Percentiles rank a stretch among this genome's conserved stretches.
These are phyloP conservation scores for Chaunax sp. DNA, from an alignment of 2,797 vertebrate species.

Conservation along the genomic window DNA sequence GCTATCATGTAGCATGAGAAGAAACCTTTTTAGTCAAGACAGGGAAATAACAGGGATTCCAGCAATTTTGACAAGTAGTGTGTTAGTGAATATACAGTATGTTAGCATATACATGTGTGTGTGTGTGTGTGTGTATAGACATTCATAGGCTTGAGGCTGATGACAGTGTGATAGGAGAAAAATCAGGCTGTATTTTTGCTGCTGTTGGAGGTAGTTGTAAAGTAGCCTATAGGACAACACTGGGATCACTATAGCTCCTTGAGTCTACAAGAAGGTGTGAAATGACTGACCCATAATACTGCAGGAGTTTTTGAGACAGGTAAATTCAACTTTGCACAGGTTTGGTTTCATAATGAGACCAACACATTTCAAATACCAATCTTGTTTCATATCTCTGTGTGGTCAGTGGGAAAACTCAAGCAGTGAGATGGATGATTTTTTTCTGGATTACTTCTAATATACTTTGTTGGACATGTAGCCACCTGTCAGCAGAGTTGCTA, in stretches of 20 bases:
- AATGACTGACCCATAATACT: constrained; percentile 30
- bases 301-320: constrained; percentile 3
- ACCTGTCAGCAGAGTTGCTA: background rate
- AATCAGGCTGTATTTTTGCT: constrained; percentile 70
- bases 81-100: constrained; percentile 32
- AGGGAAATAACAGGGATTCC: constrained; percentile 44
- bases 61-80: constrained; percentile 57
- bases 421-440: no score
- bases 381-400: background rate
- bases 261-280: constrained; percentile 40
- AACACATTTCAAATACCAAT: background rate
- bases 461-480: no score
- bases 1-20: constrained; percentile 26
- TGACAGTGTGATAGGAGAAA: constrained; percentile 65
- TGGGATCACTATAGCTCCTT: constrained; percentile 48
- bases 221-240: constrained; percentile 53
- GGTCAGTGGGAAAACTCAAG: background rate
- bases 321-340: constrained; percentile 24
- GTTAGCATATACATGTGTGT: constrained; percentile 16
- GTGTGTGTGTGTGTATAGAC: constrained; percentile 54
- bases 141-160: constrained; percentile 81
- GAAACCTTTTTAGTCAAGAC: constrained; percentile 19
- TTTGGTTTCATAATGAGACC: background rate
- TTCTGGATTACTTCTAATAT: no score
- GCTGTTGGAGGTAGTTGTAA: constrained; percentile 94